Evolutionary conservation across 2,113 vertebrate genomes (phyloP).

Genomic region (Eulacestoma nigropectus): DNA sequence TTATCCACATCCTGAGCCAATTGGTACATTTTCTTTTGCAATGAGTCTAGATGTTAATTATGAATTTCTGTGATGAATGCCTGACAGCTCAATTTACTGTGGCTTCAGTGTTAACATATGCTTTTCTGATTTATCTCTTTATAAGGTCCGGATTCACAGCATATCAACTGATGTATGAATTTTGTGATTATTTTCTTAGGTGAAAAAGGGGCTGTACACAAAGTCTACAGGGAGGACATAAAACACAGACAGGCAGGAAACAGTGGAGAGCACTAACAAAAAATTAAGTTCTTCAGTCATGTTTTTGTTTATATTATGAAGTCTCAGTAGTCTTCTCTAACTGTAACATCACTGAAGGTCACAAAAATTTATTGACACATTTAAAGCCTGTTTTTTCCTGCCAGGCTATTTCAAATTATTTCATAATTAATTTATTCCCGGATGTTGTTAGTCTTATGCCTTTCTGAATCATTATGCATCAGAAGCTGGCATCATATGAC

Average conservation of each 20-base stretch:
- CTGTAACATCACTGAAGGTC: neutral
- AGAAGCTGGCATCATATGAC: neutral
- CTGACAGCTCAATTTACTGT: neutral
- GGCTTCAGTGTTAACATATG: neutral
- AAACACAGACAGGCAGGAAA: neutral
- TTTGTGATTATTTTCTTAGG: neutral
- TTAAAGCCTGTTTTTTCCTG: neutral
- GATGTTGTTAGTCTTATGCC: neutral
- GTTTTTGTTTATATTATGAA: neutral
- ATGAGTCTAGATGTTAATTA: slow-evolving; percentile 12
- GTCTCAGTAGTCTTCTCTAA: neutral
- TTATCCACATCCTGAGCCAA: slow-evolving; percentile 47
- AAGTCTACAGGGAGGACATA: neutral
- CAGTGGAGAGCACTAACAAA: neutral
- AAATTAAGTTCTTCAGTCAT: neutral
- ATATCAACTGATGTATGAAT: neutral
- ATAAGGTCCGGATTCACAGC: neutral
- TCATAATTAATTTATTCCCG: neutral
- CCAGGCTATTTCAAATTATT: neutral
- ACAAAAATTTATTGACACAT: neutral
- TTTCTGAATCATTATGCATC: neutral
- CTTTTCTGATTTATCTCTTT: neutral
- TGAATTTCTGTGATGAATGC: neutral
- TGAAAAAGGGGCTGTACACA: neutral
- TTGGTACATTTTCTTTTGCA: slow-evolving; percentile 35